Base-by-base conservation (phyloP, 1,140 invertebrate genomes). In the Coelopa frigida region DNA sequence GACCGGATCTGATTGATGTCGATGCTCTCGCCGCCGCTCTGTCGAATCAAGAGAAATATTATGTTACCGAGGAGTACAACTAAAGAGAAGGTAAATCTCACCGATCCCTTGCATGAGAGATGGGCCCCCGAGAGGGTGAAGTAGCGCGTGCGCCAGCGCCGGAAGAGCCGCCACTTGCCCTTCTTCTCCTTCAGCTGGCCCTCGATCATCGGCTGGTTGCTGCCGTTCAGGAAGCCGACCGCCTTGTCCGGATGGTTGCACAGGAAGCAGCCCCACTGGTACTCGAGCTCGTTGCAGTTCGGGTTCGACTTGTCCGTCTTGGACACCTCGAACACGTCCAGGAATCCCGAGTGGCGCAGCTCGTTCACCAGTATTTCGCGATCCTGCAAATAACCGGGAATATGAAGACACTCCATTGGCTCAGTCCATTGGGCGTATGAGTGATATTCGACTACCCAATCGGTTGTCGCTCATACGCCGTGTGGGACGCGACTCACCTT, bases 181-280 rank as follows among this genome's bases (percentile, higher is more conserved):
- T 92, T 94, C 72, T 95, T 95, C 73, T 96, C 92, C 73, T 95
- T 95, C 14, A 96, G 70, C 67, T 91, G 88, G 2, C 92, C 93
- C 75, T 95, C 82, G 47, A 90, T 87, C 46, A 89, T 83, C 36
- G 85, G 85, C 61, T 80, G 75, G 32, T 79, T 78, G 56, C 81
- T 78, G 10, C 77, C 83, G 57, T 84, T 78, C 14, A 92, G 71
- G 64, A 92, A 88, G 5, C 83, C 85, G 15, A 82, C 77, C 12
- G 89, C 86, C 59, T 85, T 79, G 58, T 95, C 90, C 2, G 91
- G 91, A 72, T 93, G 87, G 62, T 89, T 88, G 68, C 92, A 96
- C 44, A 70, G 43, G 36, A 70, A 68, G 46, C 66, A 70, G 42
- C 62, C 64, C 63, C 63, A 70, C 46, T 66, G 67, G 56, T 58